Percentiles rank a stretch among this genome's conserved stretches.
These are phyloP conservation scores for Phaedon cochleariae DNA, from an alignment of 2,888 invertebrate genomes.

Conservation along the genomic window DNA sequence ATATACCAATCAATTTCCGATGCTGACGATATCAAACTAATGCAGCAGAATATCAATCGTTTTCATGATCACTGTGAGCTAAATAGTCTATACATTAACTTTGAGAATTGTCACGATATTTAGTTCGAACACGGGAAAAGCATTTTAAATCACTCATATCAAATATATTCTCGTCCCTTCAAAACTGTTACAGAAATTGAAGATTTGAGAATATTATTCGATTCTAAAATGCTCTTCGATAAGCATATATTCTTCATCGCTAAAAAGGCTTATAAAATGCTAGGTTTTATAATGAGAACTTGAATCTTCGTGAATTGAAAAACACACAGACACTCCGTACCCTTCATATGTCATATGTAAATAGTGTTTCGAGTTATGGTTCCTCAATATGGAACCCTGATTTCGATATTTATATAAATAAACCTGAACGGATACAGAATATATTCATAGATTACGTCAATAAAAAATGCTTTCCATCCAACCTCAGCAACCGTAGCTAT, in stretches of 20 bases:
- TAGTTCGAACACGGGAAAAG: neutral
- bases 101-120: constrained; percentile 1
- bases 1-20: constrained; percentile 8
- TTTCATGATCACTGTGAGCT: constrained; percentile 8
- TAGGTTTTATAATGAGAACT: neutral
- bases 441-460: too few relatives aligned
- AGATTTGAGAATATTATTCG: neutral
- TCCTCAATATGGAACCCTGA: neutral
- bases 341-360: neutral
- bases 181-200: neutral
- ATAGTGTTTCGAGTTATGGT: constrained; percentile 10
- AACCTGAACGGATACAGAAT: neutral
- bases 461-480: too few relatives aligned
- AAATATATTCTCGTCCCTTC: constrained; percentile 11
- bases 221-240: neutral
- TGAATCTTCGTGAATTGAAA: too few relatives aligned
- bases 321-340: neutral
- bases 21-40: neutral
- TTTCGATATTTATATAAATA: neutral
- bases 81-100: constrained; percentile 8
- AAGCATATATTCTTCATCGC: neutral
- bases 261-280: neutral
- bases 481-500: neutral
- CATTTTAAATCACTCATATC: neutral
- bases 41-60: constrained; percentile 3